phyloP scores from a whole-genome alignment of 1,140 invertebrate species.

The Cydia fagiglandana region DNA sequence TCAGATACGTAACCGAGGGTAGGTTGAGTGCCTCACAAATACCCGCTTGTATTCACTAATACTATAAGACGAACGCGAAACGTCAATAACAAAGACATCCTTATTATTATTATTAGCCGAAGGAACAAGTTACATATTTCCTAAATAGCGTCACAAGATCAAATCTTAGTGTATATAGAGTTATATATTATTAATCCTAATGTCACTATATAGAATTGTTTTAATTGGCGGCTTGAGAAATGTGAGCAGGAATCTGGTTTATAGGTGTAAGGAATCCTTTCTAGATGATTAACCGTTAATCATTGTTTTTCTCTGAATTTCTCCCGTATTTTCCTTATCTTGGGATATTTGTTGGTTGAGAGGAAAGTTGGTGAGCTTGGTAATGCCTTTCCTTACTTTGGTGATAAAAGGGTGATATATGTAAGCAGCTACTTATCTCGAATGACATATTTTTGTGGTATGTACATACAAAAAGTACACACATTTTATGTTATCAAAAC shows the following conservation, averaged over 20 bases:
- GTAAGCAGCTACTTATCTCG: constrained; percentile 12
- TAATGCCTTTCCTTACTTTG: constrained; percentile 12
- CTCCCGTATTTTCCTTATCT: constrained; percentile 30
- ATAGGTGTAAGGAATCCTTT: constrained; percentile 53
- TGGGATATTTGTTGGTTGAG: constrained; percentile 22
- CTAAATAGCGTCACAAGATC: neutral
- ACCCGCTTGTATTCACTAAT: constrained; percentile 1
- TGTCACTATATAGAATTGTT: constrained; percentile 42
- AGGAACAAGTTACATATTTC: neutral
- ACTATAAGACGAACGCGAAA: constrained; percentile 6
- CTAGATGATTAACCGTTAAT: constrained; percentile 55
- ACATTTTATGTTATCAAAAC: neutral
- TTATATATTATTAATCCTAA: constrained; percentile 52
- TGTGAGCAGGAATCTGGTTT: constrained; percentile 43
- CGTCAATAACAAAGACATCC: constrained; percentile 11
- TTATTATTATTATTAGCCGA: neutral
- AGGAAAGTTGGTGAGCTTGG: constrained; percentile 26
- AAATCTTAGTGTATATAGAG: neutral
- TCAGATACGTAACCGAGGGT: neutral
- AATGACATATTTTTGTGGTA: constrained; percentile 33
- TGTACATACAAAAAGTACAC: constrained; percentile 33
- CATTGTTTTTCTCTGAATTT: constrained; percentile 43
- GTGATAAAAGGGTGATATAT: constrained; percentile 19
- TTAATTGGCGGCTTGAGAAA: constrained; percentile 46
- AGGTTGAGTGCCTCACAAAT: constrained; percentile 1